Base-by-base conservation (phyloP, 1,140 invertebrate genomes). In the Drosophila funebris region DNA sequence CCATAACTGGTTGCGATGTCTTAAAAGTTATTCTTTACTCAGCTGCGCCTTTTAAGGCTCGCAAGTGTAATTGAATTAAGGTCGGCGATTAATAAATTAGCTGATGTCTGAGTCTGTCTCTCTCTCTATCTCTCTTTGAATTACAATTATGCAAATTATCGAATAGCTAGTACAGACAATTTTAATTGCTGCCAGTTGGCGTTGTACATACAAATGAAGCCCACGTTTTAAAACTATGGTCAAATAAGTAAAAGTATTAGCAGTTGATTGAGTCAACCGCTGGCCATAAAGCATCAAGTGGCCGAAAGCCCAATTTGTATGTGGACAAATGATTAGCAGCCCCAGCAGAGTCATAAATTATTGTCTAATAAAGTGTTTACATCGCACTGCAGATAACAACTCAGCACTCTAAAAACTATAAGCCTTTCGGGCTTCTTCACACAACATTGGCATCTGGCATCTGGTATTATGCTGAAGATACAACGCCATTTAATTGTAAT, bases 401-500 rank as follows among this genome's bases (percentile, higher is more conserved):
- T n/a, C 11, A 13, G 16, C 27, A 39, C 11, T 69, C 14, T 29
- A 57, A 71, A n/a, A 58, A 37, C 46, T 61, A 8, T 36, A 20
- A 50, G 57, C 44, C 41, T 20, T 29, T 37, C 6, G 29, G 44
- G 13, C 14, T 52, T 11, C 48, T 39, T 24, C 46, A 76, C 36
- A 62, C 52, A 60, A 29, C 20, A 24, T 57, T 24, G 61, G 67
- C 81, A 84, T 77, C 73, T 24, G 61, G 67, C 81, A 84, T 77
- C 73, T 81, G 81, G 75, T 60, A 63, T 44, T 66, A 37, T 43
- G 33, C 11, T 53, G 18, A n/a, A 53, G n/a, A 50, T 27, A 72
- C 63, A 57, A 66, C 76, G 73, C 63, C 43, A 70, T 75, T 77
- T 24, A 81, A 85, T 81, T 87, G 64, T 71, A 58, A 77, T 80